Percentiles rank a stretch among this genome's conserved stretches.
Conservation (phyloP, 2,888 invertebrate genomes). For the Ochropleura leucogaster region DNA sequence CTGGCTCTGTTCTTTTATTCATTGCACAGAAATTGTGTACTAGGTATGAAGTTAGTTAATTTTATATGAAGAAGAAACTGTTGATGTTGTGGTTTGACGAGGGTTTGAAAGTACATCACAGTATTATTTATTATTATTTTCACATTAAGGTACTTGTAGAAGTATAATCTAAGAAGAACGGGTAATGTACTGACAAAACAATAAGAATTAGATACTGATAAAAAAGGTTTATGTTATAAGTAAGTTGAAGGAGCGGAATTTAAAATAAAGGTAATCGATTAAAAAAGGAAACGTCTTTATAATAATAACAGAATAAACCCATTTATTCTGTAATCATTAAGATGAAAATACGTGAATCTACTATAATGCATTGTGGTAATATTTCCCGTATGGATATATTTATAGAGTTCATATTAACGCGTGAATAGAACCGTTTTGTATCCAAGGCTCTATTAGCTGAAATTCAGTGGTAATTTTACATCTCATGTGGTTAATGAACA, state of each 20-base stretch:
- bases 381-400: not conserved
- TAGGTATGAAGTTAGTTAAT: not conserved
- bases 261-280: not conserved
- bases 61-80: not conserved
- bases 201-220: not conserved
- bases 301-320: too few species aligned
- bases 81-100: not conserved
- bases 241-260: not conserved
- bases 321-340: not conserved
- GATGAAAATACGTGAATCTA: not conserved
- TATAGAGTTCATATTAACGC: constrained; percentile 28
- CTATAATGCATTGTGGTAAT: not conserved
- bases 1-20: constrained; percentile 15
- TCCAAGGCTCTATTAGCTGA: constrained; percentile 31
- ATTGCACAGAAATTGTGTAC: constrained; percentile 16
- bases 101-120: not conserved
- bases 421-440: constrained; percentile 24
- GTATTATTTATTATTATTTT: not conserved
- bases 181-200: not conserved
- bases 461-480: constrained; percentile 46
- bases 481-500: constrained; percentile 47
- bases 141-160: not conserved
- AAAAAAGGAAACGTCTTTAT: not conserved
- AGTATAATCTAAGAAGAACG: not conserved
- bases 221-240: not conserved